Percentiles rank a stretch among this genome's conserved stretches.
Conservation (phyloP, 2,888 invertebrate genomes). For the Lycaena phlaeas region DNA sequence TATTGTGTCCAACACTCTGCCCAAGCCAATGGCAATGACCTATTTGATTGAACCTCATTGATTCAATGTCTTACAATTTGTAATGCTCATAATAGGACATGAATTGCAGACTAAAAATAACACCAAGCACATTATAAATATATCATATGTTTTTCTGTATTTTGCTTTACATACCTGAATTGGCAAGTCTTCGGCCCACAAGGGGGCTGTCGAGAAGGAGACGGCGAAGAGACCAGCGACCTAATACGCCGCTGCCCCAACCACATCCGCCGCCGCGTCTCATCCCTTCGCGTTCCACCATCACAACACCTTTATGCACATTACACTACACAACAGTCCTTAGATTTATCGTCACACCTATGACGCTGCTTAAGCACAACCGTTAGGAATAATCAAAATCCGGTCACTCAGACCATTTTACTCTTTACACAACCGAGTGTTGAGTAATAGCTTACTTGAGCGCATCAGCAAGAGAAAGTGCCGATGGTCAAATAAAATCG, state of each 20-base stretch:
- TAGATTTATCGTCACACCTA: conserved; percentile 28
- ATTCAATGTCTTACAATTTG: conserved; percentile 30
- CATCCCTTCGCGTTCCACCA: conserved; percentile 60
- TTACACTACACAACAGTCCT: conserved; percentile 33
- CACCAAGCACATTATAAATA: conserved; percentile 4
- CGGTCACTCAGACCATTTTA: conserved; percentile 23
- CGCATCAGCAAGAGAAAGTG: conserved; percentile 64
- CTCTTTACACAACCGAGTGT: conserved; percentile 48
- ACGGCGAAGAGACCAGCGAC: conserved; percentile 78
- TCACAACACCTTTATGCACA: conserved; percentile 45
- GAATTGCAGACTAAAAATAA: background rate
- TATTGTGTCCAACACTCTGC: conserved; percentile 11
- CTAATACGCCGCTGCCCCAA: conserved; percentile 61
- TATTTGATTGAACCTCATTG: conserved; percentile 29
- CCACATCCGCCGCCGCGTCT: conserved; percentile 57
- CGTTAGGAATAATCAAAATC: conserved; percentile 38
- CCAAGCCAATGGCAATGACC: conserved; percentile 27
- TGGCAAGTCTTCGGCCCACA: conserved; percentile 75
- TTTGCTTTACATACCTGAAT: conserved; percentile 43
- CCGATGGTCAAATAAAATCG: conserved; percentile 35
- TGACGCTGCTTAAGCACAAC: conserved; percentile 40
- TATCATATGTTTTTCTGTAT: too few species aligned
- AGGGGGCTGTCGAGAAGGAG: conserved; percentile 81
- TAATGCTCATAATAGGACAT: conserved; percentile 7
- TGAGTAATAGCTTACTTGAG: conserved; percentile 49